Evolutionary conservation across 2,888 invertebrate species (phyloP).

Genomic region (Pimpla rufipes): DNA sequence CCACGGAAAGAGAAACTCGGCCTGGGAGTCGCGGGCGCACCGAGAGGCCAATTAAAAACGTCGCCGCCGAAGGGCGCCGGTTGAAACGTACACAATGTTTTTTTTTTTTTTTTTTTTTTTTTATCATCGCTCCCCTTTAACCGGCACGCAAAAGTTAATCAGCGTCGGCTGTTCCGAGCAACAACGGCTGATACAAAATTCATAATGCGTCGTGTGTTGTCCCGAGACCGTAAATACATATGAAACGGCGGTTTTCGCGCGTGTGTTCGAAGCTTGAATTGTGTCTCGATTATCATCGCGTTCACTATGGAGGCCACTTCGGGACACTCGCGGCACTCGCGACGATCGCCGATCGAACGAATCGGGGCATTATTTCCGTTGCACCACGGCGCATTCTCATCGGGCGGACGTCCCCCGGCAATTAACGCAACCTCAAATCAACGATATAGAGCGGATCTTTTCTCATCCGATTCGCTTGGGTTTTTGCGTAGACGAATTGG

Average conservation of each 20-base stretch:
- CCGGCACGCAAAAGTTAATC: conserved; percentile 1
- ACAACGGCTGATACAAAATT: conserved; percentile 44
- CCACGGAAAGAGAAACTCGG: conserved; percentile 67
- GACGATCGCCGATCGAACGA: not conserved
- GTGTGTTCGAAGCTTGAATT: conserved; percentile 11
- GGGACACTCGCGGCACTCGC: too few species aligned
- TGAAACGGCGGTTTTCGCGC: not conserved
- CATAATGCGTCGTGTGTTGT: conserved; percentile 38
- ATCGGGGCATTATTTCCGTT: conserved; percentile 24
- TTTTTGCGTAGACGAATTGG: not conserved
- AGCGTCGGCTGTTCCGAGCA: not conserved
- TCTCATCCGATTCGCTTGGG: not conserved
- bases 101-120: not conserved
- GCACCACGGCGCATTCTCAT: conserved; percentile 13
- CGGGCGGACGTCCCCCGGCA: not conserved
- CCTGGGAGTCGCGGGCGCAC: conserved; percentile 7
- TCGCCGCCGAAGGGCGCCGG: conserved; percentile 44
- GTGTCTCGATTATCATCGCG: conserved; percentile 6
- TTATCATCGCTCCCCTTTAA: not conserved
- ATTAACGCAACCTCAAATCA: conserved; percentile 1
- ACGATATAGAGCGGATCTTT: conserved; percentile 9
- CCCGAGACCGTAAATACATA: not conserved
- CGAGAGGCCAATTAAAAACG: conserved; percentile 65
- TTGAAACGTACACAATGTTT: conserved; percentile 25
- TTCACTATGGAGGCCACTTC: not conserved